Base-by-base conservation (phyloP, 2,888 invertebrate genomes). In the Andrena marginata region DNA sequence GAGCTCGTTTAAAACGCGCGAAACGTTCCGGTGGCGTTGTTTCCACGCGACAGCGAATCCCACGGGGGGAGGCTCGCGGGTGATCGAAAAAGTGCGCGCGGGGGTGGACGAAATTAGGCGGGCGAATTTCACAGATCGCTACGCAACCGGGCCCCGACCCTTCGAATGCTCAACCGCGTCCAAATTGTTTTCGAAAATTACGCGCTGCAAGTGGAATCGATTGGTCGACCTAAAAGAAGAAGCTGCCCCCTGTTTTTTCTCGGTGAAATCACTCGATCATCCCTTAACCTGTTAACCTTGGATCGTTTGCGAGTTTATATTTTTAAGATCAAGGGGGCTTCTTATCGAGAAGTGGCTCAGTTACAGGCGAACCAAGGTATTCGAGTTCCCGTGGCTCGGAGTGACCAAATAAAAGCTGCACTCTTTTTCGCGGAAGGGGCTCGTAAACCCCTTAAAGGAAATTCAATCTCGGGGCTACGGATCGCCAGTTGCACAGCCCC, bases 41-140 rank as follows among this genome's bases (percentile, higher is more conserved):
- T 70, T 56, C 49, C n/a, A 59, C 31, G 75, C 64, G 80, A 67
- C 71, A 72, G 20, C 23, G 59, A 51, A 20, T 67, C 56, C 63
- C 76, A 23, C 26, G 56, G 35, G 77, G 67, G 26, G 67, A 16
- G 29, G 77, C 23, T 23, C 70, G 42, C 76, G 80, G 62, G 68
- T 80, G 71, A 80, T 80, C 77, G 80, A 80, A 80, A 77, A 76
- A 80, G 68, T 72, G 67, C 48, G n/a, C 72, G 20, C 20, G 1
- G 62, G 62, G 48, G 77, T 63, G 78, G 77, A 85, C 78, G 77
- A 81, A 85, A 85, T 85, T 85, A 84, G 71, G 72, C 64, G 64
- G 70, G 13, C 59, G 77, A 85, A 78, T 85, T 81, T 85, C 77
- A 63, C 72, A 60, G 80, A 74, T 71, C 63, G 80, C 75, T 79